These are phyloP conservation scores for Aphelenchoides besseyi DNA, from an alignment of 1,140 invertebrate genomes.

Conservation along the genomic window DNA sequence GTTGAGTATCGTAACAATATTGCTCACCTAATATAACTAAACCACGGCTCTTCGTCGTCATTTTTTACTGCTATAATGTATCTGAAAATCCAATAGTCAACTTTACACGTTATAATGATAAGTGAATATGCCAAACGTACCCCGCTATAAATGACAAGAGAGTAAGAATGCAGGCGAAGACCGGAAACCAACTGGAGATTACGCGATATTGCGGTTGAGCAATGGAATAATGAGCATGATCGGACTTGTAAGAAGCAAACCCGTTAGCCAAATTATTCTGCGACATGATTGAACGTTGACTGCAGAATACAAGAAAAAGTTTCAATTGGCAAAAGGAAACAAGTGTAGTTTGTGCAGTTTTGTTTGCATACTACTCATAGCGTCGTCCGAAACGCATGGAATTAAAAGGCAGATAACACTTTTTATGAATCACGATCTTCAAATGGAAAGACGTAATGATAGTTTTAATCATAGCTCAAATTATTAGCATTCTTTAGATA, in stretches of 20 bases:
- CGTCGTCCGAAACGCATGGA: not conserved
- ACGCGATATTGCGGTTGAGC: not conserved
- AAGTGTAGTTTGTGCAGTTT: not conserved
- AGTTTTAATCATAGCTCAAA: too few species aligned
- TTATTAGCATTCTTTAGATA: too few species aligned
- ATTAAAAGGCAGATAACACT: not conserved
- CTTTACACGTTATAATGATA: too few species aligned
- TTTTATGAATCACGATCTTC: not conserved
- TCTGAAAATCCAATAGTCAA: not conserved
- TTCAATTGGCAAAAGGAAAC: too few species aligned
- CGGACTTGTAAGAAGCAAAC: not conserved
- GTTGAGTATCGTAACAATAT: too few species aligned
- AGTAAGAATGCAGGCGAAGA: not conserved
- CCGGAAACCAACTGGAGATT: not conserved
- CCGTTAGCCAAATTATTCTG: not conserved
- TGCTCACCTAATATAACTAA: conserved; percentile 20
- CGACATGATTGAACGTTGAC: too few species aligned
- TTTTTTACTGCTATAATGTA: conserved; percentile 1
- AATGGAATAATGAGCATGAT: not conserved
- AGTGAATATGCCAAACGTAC: too few species aligned
- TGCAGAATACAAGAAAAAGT: too few species aligned
- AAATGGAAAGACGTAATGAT: not conserved
- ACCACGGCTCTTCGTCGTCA: conserved; percentile 19
- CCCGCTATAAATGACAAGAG: not conserved
- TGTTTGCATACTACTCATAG: not conserved